Conservation (phyloP, 2,888 invertebrate genomes). For the Metopia argyrocephala region DNA sequence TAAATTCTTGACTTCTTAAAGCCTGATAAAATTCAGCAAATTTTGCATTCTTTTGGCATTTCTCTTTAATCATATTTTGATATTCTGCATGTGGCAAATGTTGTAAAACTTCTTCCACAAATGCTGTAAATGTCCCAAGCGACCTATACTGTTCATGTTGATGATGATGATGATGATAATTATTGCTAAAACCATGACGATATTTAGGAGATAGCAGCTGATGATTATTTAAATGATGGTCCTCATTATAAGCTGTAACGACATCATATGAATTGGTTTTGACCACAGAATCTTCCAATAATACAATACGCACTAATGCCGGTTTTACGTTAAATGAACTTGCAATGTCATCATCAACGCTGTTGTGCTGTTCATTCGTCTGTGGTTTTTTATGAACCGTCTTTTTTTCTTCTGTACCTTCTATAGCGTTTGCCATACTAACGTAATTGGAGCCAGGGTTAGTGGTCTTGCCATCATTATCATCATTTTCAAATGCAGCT, state of each 20-base stretch:
- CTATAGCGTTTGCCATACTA: background rate
- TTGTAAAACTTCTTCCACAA: constrained; percentile 69
- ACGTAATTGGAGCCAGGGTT: constrained; percentile 24
- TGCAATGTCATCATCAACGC: constrained; percentile 5
- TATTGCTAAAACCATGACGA: background rate
- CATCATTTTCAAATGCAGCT: constrained; percentile 36
- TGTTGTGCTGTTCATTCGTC: constrained; percentile 16
- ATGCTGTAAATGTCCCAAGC: constrained; percentile 67
- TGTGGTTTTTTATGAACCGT: constrained; percentile 27
- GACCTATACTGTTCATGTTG: no score
- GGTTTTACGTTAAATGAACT: constrained; percentile 9
- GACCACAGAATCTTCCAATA: constrained; percentile 23
- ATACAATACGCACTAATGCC: constrained; percentile 46
- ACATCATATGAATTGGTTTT: constrained; percentile 8
- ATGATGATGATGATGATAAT: background rate
- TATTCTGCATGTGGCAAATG: constrained; percentile 71
- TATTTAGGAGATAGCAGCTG: constrained; percentile 5
- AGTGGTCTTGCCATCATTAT: constrained; percentile 27
- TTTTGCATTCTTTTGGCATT: constrained; percentile 65
- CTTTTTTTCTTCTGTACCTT: constrained; percentile 10
- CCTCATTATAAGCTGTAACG: background rate
- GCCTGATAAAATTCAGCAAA: constrained; percentile 73
- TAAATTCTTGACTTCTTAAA: constrained; percentile 68
- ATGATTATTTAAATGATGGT: background rate
- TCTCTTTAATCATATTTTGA: constrained; percentile 71